Evolutionary conservation across 2,888 invertebrate species (phyloP), one percentile per base, ranked within the genome.

Genomic region (Odontocolon sp.): DNA sequence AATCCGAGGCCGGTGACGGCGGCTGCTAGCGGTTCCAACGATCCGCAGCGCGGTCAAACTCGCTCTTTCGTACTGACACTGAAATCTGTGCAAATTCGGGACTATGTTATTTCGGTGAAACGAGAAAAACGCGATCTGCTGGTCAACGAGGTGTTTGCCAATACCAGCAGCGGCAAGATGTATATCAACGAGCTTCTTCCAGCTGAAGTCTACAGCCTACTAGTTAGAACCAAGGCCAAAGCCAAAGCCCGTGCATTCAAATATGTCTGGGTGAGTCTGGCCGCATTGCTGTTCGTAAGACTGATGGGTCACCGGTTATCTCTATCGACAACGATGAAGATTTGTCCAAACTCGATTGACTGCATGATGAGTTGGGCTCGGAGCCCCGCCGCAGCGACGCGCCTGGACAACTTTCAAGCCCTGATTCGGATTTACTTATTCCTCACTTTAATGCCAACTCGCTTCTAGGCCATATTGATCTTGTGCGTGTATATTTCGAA

Each of bases 381-480:
- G n/a, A 18, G 45, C 45, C 16, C 2, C n/a, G n/a, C 3, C 2
- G 9, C n/a, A 2, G 2, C 1, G n/a, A n/a, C n/a, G 2, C 11
- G 11, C 16, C 14, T 18, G 18, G 45, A 45, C 8, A 16, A 2
- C 2, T 31, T 4, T 9, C 16, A 8, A 54, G 16, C 2, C 2
- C 31, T 4, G n/a, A 33, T 2, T 3, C 9, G 6, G 11, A 6
- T 2, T 9, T 33, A n/a, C 23, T 26, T 4, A 28, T 23, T 3
- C 14, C 38, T 1, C 42, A 59, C 3, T 28, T 59, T 4, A 59
- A 42, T 4, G 42, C 59, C 0, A 59, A 59, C 8, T 59, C 59
- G 0, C 16, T 63, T 0, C 9, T 66, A 1, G 16, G 3, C 6
- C 71, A 71, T 8, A 71, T 57, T 0, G 52, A 66, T 11, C 14